Conservation (phyloP, 2,888 invertebrate species). For the Yponomeuta sedellus region DNA sequence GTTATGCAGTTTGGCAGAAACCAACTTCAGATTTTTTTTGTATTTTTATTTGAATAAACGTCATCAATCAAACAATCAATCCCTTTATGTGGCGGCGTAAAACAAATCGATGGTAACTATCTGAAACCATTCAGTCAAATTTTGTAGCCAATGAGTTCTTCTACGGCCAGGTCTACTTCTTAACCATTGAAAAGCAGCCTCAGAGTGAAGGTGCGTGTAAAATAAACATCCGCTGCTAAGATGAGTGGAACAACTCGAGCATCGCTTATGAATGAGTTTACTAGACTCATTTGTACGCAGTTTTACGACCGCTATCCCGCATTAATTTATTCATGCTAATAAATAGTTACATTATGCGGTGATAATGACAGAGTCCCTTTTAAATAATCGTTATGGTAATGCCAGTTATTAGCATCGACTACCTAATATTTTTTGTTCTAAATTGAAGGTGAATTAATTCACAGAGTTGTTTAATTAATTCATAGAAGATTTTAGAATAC, state of each 20-base stretch:
- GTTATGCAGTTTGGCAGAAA: too few relatives aligned
- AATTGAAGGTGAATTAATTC: background rate
- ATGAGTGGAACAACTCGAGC: constrained; percentile 3
- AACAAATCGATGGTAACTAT: too few relatives aligned
- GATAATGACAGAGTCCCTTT: constrained; percentile 14
- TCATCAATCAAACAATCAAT: too few relatives aligned
- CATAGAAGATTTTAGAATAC: background rate
- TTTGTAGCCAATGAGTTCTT: too few relatives aligned
- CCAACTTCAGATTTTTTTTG: too few relatives aligned
- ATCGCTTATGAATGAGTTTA: constrained; percentile 17
- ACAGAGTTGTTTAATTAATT: too few relatives aligned
- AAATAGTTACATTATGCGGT: constrained; percentile 17
- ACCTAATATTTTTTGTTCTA: constrained; percentile 11
- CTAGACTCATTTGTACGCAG: constrained; percentile 17
- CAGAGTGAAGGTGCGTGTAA: background rate
- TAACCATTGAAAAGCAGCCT: background rate
- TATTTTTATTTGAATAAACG: too few relatives aligned
- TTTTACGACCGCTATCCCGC: constrained; percentile 15
- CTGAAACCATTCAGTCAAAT: too few relatives aligned
- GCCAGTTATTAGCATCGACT: constrained; percentile 5
- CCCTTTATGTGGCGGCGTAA: too few relatives aligned
- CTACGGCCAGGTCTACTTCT: too few relatives aligned
- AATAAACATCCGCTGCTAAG: constrained; percentile 23
- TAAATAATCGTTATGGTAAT: constrained; percentile 11
- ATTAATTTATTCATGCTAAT: constrained; percentile 18